Percentiles rank a stretch among this genome's conserved stretches.
phyloP scores from a whole-genome alignment of 2,888 invertebrate genomes.

The Acanthopleura granulata region DNA sequence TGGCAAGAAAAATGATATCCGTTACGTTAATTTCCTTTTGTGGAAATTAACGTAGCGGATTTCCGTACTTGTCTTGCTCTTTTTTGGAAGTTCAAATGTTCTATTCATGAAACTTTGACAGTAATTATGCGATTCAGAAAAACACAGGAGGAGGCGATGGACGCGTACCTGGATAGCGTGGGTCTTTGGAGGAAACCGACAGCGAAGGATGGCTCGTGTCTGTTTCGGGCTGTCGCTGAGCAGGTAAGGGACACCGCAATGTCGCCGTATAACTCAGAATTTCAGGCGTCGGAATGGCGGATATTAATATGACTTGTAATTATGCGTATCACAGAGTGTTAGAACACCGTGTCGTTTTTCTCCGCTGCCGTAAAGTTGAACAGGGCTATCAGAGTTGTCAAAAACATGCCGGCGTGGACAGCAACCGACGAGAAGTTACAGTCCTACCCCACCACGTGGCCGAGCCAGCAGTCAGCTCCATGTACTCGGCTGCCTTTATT shows the following conservation, averaged over 20 bases:
- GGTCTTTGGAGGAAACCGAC: constrained; percentile 89
- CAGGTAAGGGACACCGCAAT: constrained; percentile 73
- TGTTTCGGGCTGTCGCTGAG: constrained; percentile 90
- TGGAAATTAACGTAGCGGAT: constrained; percentile 1
- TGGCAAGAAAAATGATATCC: not conserved
- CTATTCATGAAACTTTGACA: constrained; percentile 3
- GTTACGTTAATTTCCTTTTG: not conserved
- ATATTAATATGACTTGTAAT: no score
- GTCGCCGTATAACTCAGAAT: constrained; percentile 20
- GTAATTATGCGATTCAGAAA: constrained; percentile 15
- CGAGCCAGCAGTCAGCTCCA: no score
- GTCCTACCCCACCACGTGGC: no score
- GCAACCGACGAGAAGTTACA: no score
- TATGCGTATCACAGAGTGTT: not conserved
- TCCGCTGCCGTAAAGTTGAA: not conserved
- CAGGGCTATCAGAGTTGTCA: no score
- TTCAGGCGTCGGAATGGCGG: not conserved
- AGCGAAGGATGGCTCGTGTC: constrained; percentile 88
- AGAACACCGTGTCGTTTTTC: not conserved
- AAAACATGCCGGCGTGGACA: no score
- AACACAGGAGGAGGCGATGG: constrained; percentile 35
- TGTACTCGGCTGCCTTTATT: no score
- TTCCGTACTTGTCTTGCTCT: not conserved
- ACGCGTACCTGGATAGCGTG: constrained; percentile 68
- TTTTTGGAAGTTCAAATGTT: not conserved